Evolutionary conservation across 2,113 vertebrate genomes (phyloP).

Genomic region (Herpetotheres cachinnans): DNA sequence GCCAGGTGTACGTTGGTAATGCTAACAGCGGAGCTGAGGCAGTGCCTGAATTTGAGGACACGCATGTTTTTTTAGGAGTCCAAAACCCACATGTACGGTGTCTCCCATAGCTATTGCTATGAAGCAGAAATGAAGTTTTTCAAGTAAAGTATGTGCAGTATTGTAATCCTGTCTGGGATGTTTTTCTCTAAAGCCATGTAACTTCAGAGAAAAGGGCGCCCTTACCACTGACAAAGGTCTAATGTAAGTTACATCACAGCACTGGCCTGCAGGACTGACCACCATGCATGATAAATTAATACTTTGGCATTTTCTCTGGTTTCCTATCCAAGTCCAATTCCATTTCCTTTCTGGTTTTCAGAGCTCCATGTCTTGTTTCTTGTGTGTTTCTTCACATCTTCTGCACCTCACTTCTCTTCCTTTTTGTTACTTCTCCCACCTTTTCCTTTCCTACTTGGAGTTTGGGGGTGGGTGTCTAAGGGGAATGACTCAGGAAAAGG

Average conservation of each 20-base stretch:
- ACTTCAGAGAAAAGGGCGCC: not conserved
- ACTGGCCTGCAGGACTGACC: not conserved
- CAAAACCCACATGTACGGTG: no score
- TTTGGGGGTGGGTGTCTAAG: not conserved
- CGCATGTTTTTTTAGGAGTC: fast-evolving
- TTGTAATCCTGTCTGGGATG: not conserved
- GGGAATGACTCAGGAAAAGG: not conserved
- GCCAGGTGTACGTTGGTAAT: not conserved
- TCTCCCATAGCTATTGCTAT: not conserved
- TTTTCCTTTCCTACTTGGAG: not conserved
- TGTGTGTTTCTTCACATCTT: not conserved
- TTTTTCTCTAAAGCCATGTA: not conserved
- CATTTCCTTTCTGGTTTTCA: not conserved
- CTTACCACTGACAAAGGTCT: not conserved
- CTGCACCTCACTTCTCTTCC: not conserved
- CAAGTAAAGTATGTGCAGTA: not conserved
- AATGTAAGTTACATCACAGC: not conserved
- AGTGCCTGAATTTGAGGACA: not conserved
- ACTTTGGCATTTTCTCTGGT: not conserved
- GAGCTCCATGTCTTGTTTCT: not conserved
- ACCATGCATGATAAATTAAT: not conserved
- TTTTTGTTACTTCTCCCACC: not conserved
- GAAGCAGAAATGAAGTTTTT: not conserved
- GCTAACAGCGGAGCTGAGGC: not conserved
- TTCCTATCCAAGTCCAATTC: not conserved